phyloP scores from a whole-genome alignment of 2,888 invertebrate genomes.

The Ommatoiulus sabulosus region DNA sequence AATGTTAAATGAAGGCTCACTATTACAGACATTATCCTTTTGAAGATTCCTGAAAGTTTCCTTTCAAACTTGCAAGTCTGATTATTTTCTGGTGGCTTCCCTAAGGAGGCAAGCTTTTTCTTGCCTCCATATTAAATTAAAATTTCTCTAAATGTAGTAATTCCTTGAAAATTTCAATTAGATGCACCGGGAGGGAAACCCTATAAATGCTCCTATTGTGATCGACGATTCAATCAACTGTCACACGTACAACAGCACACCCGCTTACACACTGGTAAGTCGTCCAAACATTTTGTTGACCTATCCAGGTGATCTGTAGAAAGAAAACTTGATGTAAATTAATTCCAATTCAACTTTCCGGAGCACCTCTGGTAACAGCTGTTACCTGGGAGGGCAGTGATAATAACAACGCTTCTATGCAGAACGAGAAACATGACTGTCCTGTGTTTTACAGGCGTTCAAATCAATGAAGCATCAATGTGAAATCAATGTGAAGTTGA shows the following conservation, averaged over 20 bases:
- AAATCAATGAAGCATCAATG: too few species aligned
- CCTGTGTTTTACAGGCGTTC: too few species aligned
- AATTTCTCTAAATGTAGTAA: neutral
- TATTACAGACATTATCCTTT: neutral
- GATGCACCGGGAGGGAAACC: slow-evolving; percentile 65
- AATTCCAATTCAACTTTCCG: too few species aligned
- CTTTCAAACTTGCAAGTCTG: neutral
- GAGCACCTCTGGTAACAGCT: too few species aligned
- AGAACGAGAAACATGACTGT: too few species aligned
- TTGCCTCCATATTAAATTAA: neutral
- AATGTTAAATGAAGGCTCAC: neutral
- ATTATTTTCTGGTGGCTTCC: neutral
- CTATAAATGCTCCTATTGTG: slow-evolving; percentile 97
- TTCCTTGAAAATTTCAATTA: neutral
- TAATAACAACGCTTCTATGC: too few species aligned
- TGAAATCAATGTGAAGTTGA: too few species aligned
- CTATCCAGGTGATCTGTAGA: too few species aligned
- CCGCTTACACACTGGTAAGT: slow-evolving; percentile 89
- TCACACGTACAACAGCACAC: slow-evolving; percentile 98
- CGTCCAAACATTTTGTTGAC: neutral
- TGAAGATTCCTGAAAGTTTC: neutral
- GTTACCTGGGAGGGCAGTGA: too few species aligned
- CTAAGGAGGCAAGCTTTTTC: neutral
- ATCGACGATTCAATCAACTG: slow-evolving; percentile 95
- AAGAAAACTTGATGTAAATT: too few species aligned